These are phyloP conservation scores for Dermolepida albohirtum DNA, from an alignment of 2,888 invertebrate genomes.

Conservation along the genomic window DNA sequence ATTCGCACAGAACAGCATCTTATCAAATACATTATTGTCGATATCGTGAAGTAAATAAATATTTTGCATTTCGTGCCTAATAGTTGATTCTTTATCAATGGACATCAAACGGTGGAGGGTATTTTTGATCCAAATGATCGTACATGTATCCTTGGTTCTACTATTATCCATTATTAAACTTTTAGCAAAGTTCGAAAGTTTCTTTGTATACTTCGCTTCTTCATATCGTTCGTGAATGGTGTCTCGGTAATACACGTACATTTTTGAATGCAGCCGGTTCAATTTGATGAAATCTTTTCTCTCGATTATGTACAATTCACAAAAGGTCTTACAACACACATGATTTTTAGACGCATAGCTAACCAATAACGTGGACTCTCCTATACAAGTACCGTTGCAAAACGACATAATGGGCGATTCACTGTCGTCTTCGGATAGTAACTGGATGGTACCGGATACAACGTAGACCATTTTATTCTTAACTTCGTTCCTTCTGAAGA, in stretches of 20 bases:
- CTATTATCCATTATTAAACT: not conserved
- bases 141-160: slow-evolving; percentile 32
- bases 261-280: not conserved
- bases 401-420: slow-evolving; percentile 46
- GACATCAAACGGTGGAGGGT: slow-evolving; percentile 47
- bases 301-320: slow-evolving; percentile 37
- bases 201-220: slow-evolving; percentile 22
- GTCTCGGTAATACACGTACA: slow-evolving; percentile 9
- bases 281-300: slow-evolving; percentile 30
- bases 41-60: slow-evolving; percentile 46
- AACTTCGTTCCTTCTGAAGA: slow-evolving; percentile 43
- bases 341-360: slow-evolving; percentile 30
- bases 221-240: slow-evolving; percentile 21
- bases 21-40: slow-evolving; percentile 34
- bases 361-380: slow-evolving; percentile 42
- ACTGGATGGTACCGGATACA: slow-evolving; percentile 43
- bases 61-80: slow-evolving; percentile 45
- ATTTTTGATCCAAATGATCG: slow-evolving; percentile 47
- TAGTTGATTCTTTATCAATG: slow-evolving; percentile 37
- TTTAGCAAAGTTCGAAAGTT: slow-evolving; percentile 15
- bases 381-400: slow-evolving; percentile 46
- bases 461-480: slow-evolving; percentile 48
- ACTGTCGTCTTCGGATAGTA: slow-evolving; percentile 47
- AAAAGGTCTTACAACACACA: slow-evolving; percentile 39
- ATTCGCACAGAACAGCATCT: slow-evolving; percentile 42